phyloP scores from a whole-genome alignment of 2,113 vertebrate species.

The Eonycteris spelaea region DNA sequence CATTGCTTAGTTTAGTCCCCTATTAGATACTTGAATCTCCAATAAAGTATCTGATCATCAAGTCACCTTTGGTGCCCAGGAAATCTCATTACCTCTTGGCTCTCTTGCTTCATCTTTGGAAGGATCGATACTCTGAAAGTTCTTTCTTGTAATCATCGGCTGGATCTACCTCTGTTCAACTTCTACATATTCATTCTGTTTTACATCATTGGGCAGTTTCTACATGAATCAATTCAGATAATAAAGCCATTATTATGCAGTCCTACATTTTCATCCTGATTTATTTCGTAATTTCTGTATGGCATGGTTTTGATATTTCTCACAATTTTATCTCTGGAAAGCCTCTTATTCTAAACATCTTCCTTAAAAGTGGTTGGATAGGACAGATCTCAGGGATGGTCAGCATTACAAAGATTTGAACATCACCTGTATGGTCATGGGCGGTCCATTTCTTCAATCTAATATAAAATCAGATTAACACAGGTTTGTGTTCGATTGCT shows the following conservation, averaged over 20 bases:
- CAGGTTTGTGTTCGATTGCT: background rate
- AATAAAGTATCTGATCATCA: background rate
- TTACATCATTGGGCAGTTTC: background rate
- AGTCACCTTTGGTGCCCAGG: background rate
- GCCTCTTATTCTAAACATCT: background rate
- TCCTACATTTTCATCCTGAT: background rate
- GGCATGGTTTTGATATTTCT: background rate
- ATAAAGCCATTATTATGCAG: background rate
- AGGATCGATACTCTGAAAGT: background rate
- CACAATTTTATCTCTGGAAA: background rate
- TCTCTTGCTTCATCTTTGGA: background rate
- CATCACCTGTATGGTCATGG: background rate
- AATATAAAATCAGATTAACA: background rate
- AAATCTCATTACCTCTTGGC: background rate
- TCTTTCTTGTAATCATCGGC: background rate
- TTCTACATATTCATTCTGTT: background rate
- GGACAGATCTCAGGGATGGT: background rate
- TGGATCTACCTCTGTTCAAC: background rate
- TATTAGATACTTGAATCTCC: background rate
- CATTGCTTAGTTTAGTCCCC: background rate
- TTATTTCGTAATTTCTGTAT: background rate
- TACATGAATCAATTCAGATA: background rate
- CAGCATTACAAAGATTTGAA: background rate
- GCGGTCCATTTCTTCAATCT: background rate
- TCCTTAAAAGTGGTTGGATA: background rate